Conservation (phyloP, 2,797 vertebrate genomes). For the Zenarchopterus dispar region DNA sequence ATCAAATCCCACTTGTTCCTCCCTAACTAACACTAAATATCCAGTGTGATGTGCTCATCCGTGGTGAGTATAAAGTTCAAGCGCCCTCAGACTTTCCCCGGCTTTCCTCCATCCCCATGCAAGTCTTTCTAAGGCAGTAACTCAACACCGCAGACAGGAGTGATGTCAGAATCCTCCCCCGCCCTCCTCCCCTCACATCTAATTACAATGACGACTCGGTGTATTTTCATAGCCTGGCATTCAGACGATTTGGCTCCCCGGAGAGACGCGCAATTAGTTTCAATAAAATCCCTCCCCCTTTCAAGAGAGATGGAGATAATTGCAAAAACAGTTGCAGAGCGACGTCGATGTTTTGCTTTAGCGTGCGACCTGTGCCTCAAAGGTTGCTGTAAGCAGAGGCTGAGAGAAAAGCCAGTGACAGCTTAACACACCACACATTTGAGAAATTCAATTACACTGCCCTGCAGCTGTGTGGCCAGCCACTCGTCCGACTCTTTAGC, state of each 20-base stretch:
- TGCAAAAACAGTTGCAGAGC: constrained; percentile 63
- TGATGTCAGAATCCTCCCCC: constrained; percentile 76
- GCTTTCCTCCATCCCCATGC: constrained; percentile 24
- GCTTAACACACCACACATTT: constrained; percentile 32
- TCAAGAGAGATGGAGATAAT: constrained; percentile 59
- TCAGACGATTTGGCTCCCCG: constrained; percentile 76
- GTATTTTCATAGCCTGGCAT: constrained; percentile 80
- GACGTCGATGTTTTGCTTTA: constrained; percentile 54
- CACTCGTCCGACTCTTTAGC: constrained; percentile 35
- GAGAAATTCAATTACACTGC: constrained; percentile 42
- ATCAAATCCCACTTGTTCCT: too few relatives aligned
- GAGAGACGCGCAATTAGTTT: constrained; percentile 80
- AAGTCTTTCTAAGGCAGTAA: constrained; percentile 65
- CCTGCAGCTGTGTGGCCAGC: constrained; percentile 29
- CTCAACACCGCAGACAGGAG: constrained; percentile 72
- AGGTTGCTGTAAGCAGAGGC: constrained; percentile 40
- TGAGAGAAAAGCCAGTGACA: constrained; percentile 56
- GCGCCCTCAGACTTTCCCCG: constrained; percentile 35
- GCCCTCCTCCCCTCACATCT: constrained; percentile 69
- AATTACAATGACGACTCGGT: constrained; percentile 78
- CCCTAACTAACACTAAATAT: background rate
- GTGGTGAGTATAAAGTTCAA: constrained; percentile 17
- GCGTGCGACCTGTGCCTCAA: constrained; percentile 52
- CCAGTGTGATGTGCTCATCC: constrained; percentile 1
- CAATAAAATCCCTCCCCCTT: constrained; percentile 72